A percentile compares a stretch with the other conserved stretches of the same genome.
phyloP scores from a whole-genome alignment of 2,888 invertebrate genomes.

The Agrotis exclamationis region DNA sequence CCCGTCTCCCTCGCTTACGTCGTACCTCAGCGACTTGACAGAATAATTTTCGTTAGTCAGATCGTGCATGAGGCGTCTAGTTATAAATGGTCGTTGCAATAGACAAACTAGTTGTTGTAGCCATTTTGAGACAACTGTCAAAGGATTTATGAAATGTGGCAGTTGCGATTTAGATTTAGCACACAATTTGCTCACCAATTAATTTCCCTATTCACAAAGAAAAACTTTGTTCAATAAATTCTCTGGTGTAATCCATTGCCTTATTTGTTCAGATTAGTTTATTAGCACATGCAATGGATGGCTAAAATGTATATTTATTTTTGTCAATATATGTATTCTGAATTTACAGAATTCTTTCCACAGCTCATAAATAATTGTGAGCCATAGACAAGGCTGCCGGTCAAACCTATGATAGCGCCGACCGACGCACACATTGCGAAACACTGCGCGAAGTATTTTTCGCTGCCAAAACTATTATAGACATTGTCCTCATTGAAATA shows the following conservation, averaged over 20 bases:
- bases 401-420: neutral
- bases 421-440: too few species aligned
- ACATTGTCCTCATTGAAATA: too few species aligned
- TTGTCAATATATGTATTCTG: conserved; percentile 7
- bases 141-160: neutral
- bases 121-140: too few species aligned
- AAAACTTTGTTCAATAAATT: conserved; percentile 9
- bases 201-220: conserved; percentile 2
- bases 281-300: conserved; percentile 18
- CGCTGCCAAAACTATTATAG: too few species aligned
- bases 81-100: too few species aligned
- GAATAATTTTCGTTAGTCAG: too few species aligned
- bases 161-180: neutral
- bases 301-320: conserved; percentile 3
- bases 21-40: too few species aligned
- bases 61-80: too few species aligned
- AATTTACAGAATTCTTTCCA: neutral
- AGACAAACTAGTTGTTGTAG: too few species aligned
- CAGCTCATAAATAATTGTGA: neutral
- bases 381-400: neutral
- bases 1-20: too few species aligned
- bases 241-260: conserved; percentile 19
- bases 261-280: conserved; percentile 4
- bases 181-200: neutral
- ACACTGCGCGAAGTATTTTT: too few species aligned